phyloP scores from a whole-genome alignment of 2,888 invertebrate species.

The Liposcelis brunnea region DNA sequence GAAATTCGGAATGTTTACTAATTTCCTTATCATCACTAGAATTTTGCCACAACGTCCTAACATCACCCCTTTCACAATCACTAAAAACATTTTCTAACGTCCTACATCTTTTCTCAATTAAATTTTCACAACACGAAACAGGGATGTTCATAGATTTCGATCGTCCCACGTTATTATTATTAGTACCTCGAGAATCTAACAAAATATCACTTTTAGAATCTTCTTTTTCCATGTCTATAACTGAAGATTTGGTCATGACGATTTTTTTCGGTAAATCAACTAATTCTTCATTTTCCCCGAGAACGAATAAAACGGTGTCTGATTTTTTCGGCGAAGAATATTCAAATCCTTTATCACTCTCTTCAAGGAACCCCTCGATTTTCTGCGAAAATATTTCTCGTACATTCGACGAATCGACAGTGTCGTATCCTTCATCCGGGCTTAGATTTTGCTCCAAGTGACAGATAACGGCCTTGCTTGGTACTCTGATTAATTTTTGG shows the following conservation, averaged over 20 bases:
- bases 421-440: slow-evolving; percentile 6
- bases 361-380: slow-evolving; percentile 13
- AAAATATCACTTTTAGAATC: not conserved
- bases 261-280: slow-evolving; percentile 22
- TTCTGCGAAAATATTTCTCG: slow-evolving; percentile 16
- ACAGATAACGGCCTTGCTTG: not conserved
- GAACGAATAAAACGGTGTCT: slow-evolving; percentile 43
- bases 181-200: too few species aligned
- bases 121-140: too few species aligned
- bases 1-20: slow-evolving; percentile 14
- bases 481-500: slow-evolving; percentile 3
- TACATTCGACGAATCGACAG: slow-evolving; percentile 14
- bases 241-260: slow-evolving; percentile 16
- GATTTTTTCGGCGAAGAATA: slow-evolving; percentile 20
- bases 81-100: too few species aligned
- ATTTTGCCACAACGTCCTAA: too few species aligned
- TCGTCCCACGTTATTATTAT: too few species aligned
- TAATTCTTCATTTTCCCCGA: slow-evolving; percentile 52
- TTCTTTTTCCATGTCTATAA: slow-evolving; percentile 17
- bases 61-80: too few species aligned
- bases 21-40: slow-evolving; percentile 1
- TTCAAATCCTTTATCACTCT: slow-evolving; percentile 13
- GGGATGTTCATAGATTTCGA: too few species aligned
- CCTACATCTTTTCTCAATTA: too few species aligned
- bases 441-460: not conserved